These are phyloP conservation scores for Falco naumanni DNA, from an alignment of 2,797 vertebrate genomes.

Conservation along the genomic window DNA sequence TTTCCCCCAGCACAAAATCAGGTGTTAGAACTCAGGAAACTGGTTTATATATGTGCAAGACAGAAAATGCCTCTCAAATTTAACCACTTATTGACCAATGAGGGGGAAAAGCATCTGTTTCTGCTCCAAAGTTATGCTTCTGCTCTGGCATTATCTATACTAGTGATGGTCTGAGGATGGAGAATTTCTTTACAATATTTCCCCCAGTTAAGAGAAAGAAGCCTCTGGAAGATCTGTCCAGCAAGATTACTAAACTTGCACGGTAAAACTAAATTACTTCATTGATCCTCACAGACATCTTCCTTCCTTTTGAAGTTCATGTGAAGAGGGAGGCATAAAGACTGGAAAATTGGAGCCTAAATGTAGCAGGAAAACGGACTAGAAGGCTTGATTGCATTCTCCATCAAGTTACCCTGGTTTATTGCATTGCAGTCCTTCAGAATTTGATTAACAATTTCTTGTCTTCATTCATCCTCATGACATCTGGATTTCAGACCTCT, in stretches of 20 bases:
- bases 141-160: background rate
- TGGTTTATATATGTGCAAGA: background rate
- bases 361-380: constrained; percentile 33
- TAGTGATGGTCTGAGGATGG: background rate
- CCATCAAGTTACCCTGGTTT: constrained; percentile 29
- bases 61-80: background rate
- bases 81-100: background rate
- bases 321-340: background rate
- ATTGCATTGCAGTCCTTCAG: constrained; percentile 31
- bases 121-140: background rate
- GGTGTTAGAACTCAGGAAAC: background rate
- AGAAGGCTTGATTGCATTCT: constrained; percentile 49
- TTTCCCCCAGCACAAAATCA: background rate
- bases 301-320: background rate
- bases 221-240: background rate
- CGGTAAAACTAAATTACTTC: background rate
- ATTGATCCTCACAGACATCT: background rate
- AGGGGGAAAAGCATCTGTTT: background rate
- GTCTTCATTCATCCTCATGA: constrained; percentile 32
- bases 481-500: background rate
- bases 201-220: background rate
- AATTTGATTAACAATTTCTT: constrained; percentile 48
- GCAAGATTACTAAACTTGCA: background rate
- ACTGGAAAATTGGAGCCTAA: constrained; percentile 1
- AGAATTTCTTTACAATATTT: background rate